phyloP scores from a whole-genome alignment of 1,140 invertebrate genomes.

The Pollicipes pollicipes region DNA sequence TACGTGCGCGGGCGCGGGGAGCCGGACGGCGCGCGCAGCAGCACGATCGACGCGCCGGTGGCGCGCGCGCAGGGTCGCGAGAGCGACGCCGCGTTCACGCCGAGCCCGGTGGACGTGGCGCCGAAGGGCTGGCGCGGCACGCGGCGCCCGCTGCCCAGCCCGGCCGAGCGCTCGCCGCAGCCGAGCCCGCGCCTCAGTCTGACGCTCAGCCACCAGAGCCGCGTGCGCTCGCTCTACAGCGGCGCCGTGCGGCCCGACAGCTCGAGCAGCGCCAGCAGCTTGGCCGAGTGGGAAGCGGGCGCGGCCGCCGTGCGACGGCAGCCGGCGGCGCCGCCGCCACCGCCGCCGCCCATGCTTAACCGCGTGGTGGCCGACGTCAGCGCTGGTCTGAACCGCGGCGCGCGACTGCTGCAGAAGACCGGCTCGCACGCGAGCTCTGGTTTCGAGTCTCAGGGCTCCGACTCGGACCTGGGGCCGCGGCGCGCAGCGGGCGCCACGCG shows the following conservation, averaged over 20 bases:
- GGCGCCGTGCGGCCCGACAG: slow-evolving; percentile 22
- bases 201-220: slow-evolving; percentile 26
- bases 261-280: slow-evolving; percentile 41
- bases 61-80: slow-evolving; percentile 37
- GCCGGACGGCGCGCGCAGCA: slow-evolving; percentile 54
- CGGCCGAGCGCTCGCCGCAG: slow-evolving; percentile 20
- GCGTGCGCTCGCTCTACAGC: slow-evolving; percentile 24
- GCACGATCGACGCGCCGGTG: slow-evolving; percentile 16
- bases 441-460: slow-evolving; percentile 28
- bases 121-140: slow-evolving; percentile 20
- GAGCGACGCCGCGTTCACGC: slow-evolving; percentile 68
- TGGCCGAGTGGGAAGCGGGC: slow-evolving; percentile 72
- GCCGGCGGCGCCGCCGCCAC: slow-evolving; percentile 30
- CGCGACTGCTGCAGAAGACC: slow-evolving; percentile 32
- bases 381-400: slow-evolving; percentile 27
- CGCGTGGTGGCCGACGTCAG: slow-evolving; percentile 21
- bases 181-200: slow-evolving; percentile 26
- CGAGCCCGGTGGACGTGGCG: slow-evolving; percentile 55
- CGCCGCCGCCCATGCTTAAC: slow-evolving; percentile 24
- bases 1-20: slow-evolving; percentile 72
- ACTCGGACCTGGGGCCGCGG: slow-evolving; percentile 28
- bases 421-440: slow-evolving; percentile 24
- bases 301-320: slow-evolving; percentile 45
- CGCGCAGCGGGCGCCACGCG: slow-evolving; percentile 13
- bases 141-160: slow-evolving; percentile 13